These are phyloP conservation scores for Pontoporia blainvillei DNA, from an alignment of 2,113 vertebrate species.

Conservation along the genomic window DNA sequence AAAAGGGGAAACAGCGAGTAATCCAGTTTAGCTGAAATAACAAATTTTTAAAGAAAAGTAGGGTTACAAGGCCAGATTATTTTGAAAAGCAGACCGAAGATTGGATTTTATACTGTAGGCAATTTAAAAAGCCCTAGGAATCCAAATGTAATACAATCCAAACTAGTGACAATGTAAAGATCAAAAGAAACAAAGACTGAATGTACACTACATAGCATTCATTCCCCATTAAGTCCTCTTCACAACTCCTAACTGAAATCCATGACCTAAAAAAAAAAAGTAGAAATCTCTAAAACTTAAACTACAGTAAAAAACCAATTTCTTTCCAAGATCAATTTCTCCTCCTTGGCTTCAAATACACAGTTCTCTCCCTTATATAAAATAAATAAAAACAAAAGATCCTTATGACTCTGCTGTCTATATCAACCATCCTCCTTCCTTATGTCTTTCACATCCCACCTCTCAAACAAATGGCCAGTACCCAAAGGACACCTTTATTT, in stretches of 20 bases:
- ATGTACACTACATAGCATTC: neutral
- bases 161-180: neutral
- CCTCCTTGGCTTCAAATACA: neutral
- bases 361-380: neutral
- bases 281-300: neutral
- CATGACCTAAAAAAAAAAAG: neutral
- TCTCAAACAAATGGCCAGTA: neutral
- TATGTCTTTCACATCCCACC: neutral
- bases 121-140: neutral
- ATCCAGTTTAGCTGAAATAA: neutral
- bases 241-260: neutral
- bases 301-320: neutral
- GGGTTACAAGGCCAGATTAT: neutral
- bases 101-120: neutral
- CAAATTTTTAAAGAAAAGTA: neutral
- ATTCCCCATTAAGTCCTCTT: neutral
- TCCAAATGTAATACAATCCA: neutral
- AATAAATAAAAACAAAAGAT: neutral
- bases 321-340: slow-evolving; percentile 12
- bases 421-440: neutral
- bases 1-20: neutral
- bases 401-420: neutral
- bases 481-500: neutral
- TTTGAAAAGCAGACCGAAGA: neutral
- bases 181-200: neutral